Evolutionary conservation across 2,797 vertebrate genomes (phyloP).

Genomic region (Danio choprae): DNA sequence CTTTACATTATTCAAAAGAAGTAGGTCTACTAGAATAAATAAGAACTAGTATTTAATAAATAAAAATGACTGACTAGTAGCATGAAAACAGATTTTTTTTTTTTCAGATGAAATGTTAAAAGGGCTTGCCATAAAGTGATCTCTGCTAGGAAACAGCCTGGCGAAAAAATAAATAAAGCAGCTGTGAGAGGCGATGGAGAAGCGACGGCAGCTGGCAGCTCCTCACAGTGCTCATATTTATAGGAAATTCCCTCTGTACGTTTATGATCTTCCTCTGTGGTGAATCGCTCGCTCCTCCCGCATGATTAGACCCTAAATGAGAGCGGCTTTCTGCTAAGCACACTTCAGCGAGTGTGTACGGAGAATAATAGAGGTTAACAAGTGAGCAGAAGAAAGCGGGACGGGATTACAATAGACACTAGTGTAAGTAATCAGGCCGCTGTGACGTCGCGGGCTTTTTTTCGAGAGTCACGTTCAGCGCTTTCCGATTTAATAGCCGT

Average conservation of each 20-base stretch:
- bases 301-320: constrained; percentile 45
- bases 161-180: background rate
- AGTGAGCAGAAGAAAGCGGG: constrained; percentile 32
- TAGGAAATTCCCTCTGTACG: constrained; percentile 24
- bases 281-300: constrained; percentile 12
- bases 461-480: background rate
- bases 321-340: constrained; percentile 12
- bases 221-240: constrained; percentile 29
- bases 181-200: background rate
- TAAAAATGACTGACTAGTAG: no score
- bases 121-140: background rate
- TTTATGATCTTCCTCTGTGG: constrained; percentile 30
- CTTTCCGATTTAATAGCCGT: background rate
- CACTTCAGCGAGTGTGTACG: constrained; percentile 27
- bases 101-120: no score
- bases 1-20: no score
- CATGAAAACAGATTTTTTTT: no score
- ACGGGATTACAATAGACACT: constrained; percentile 33
- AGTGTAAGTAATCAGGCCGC: constrained; percentile 11
- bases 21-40: no score
- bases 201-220: constrained; percentile 10
- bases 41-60: no score
- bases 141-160: background rate
- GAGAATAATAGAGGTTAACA: constrained; percentile 42
- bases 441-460: constrained; percentile 1